phyloP scores from a whole-genome alignment of 2,888 invertebrate species.

The Mimas tiliae region DNA sequence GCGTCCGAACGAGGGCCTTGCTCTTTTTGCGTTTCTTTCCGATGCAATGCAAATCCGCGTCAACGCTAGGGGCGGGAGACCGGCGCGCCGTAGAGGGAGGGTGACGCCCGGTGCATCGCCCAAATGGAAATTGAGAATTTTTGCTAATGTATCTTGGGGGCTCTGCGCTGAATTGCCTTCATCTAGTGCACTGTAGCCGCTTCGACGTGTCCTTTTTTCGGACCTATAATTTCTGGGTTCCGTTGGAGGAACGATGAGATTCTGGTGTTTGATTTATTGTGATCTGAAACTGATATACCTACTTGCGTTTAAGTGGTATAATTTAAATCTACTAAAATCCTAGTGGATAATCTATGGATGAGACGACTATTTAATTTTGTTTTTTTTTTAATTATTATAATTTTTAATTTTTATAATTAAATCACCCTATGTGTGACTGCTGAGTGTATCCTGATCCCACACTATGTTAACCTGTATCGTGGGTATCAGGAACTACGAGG shows the following conservation, averaged over 20 bases:
- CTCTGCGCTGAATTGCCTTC: slow-evolving; percentile 16
- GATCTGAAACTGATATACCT: too few relatives aligned
- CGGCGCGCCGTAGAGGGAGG: background rate
- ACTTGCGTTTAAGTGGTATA: too few relatives aligned
- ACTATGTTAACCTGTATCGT: too few relatives aligned
- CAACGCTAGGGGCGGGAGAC: slow-evolving; percentile 39
- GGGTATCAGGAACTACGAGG: too few relatives aligned
- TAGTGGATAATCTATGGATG: too few relatives aligned
- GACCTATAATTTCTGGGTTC: slow-evolving; percentile 4
- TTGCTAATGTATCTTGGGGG: slow-evolving; percentile 59
- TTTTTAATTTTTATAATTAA: too few relatives aligned
- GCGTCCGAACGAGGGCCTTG: slow-evolving; percentile 43
- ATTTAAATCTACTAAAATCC: too few relatives aligned
- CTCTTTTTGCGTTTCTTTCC: slow-evolving; percentile 77
- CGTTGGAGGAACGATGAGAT: background rate
- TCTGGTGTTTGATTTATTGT: background rate
- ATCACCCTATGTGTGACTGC: too few relatives aligned
- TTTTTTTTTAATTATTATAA: too few relatives aligned
- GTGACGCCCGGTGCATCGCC: slow-evolving; percentile 35
- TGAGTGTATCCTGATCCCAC: too few relatives aligned
- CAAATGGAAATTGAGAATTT: slow-evolving; percentile 69
- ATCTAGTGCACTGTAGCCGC: background rate
- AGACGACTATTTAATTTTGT: too few relatives aligned
- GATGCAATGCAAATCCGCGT: slow-evolving; percentile 73
- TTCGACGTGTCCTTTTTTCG: slow-evolving; percentile 15